Conservation (phyloP, 1,140 invertebrate species). For the Belonocnema kinseyi region DNA sequence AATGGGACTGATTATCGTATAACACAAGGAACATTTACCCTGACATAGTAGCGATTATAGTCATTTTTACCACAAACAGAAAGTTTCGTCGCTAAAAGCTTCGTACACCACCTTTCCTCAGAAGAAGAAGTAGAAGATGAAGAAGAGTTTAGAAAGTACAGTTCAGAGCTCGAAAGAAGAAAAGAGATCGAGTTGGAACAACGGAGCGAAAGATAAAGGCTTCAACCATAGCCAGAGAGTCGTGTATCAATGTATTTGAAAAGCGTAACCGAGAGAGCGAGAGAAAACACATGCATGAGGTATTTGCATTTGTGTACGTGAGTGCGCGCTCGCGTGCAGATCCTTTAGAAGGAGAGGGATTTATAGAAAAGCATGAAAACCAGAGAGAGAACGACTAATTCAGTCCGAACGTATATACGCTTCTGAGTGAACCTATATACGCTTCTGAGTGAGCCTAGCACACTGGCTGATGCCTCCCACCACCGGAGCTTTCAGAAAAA, state of each 20-base stretch:
- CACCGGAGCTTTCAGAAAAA: constrained; percentile 72
- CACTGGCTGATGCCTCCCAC: constrained; percentile 65
- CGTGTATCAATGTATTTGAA: constrained; percentile 32
- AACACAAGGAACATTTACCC: too few species aligned
- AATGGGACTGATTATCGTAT: too few species aligned
- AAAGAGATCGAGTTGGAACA: constrained; percentile 44
- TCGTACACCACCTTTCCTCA: not conserved
- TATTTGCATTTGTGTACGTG: constrained; percentile 34
- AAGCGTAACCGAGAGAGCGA: constrained; percentile 3
- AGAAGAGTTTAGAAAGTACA: constrained; percentile 2
- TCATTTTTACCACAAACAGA: too few species aligned
- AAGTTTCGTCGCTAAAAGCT: not conserved
- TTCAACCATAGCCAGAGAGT: constrained; percentile 23
- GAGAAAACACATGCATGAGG: constrained; percentile 12
- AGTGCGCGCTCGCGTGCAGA: constrained; percentile 38
- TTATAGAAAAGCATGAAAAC: constrained; percentile 36
- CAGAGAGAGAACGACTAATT: constrained; percentile 38
- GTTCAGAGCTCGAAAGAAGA: constrained; percentile 36
- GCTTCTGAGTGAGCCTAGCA: constrained; percentile 56
- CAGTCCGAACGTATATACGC: constrained; percentile 44
- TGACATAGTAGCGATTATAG: too few species aligned
- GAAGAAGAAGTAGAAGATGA: not conserved
- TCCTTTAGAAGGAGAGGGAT: constrained; percentile 35
- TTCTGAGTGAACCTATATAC: constrained; percentile 42
- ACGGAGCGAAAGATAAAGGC: constrained; percentile 42